Evolutionary conservation across 1,140 invertebrate species (phyloP), one percentile per base, ranked within the genome.

Genomic region (Ceratitis capitata): DNA sequence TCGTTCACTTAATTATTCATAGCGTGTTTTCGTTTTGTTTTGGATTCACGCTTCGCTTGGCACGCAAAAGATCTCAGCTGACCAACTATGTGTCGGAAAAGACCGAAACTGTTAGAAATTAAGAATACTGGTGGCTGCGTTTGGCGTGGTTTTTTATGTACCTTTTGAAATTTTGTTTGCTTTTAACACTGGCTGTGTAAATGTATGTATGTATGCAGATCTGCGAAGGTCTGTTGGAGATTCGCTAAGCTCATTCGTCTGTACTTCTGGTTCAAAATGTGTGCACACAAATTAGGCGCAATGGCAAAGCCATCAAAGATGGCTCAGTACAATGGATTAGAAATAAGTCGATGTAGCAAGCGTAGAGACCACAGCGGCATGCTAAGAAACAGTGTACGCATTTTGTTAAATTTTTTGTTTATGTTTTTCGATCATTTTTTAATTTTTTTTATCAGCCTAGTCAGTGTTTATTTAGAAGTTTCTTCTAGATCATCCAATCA

Each of bases 31-130:
- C 69, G 69, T 78, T 78, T 26, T 45, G 69, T 47, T 56, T 78
- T 64, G 42, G n/a, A 6, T 78, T 45, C 23, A 78, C 69, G 69
- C 69, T 78, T 78, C 69, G 69, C 26, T 78, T 78, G 69, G 19
- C 42, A 47, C n/a, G 12, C n/a, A 45, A 26, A 23, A 78, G 39
- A 78, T 78, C 45, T 78, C n/a, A 78, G 69, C 39, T 78, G 16
- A 2, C 69, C 45, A 26, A 26, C n/a, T 35, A 3, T 6, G 16
- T 7, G 3, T 14, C 19, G 35, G 35, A 74, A 74, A 64, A 35
- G 58, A 9, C 58, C 10, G 58, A 64, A 64, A n/a, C n/a, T n/a
- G n/a, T n/a, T n/a, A n/a, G n/a, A n/a, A 64, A 64, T 35, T 29
- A 32, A 64, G 58, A 64, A 64, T 64, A 61, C 58, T 29, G 14